phyloP scores from a whole-genome alignment of 2,888 invertebrate species.

The Cephalotes varians region DNA sequence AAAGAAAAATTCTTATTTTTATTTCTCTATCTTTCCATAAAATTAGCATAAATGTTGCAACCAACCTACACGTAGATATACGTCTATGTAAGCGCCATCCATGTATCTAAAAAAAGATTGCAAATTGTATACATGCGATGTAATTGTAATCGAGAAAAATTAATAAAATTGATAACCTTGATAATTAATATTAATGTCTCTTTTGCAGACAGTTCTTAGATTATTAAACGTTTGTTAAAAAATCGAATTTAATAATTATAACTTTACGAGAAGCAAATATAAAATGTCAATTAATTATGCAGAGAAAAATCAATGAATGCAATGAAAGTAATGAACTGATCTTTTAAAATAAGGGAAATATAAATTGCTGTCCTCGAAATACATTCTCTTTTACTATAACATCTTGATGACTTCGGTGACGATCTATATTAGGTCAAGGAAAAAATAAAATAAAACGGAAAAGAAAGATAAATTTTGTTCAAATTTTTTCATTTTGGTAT shows the following conservation, averaged over 20 bases:
- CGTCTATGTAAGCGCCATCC: background rate
- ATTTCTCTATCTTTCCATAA: background rate
- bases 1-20: background rate
- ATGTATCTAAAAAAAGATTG: background rate
- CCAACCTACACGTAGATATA: background rate
- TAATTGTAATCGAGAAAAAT: background rate
- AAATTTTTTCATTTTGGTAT: background rate
- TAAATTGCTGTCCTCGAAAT: constrained; percentile 30
- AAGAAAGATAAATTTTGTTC: background rate
- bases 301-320: constrained; percentile 48
- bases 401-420: background rate
- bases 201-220: background rate
- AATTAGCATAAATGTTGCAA: constrained; percentile 18
- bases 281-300: background rate
- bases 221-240: background rate
- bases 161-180: background rate
- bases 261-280: background rate
- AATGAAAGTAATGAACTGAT: background rate
- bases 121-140: background rate
- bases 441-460: background rate
- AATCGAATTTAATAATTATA: background rate
- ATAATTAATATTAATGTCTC: background rate
- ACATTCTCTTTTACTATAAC: background rate
- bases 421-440: constrained; percentile 40
- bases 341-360: background rate